A percentile compares a stretch with the other conserved stretches of the same genome.
phyloP scores from a whole-genome alignment of 37 sponge, comb jelly and placozoan genomes.

The Chondrilla cf. caribensis region DNA sequence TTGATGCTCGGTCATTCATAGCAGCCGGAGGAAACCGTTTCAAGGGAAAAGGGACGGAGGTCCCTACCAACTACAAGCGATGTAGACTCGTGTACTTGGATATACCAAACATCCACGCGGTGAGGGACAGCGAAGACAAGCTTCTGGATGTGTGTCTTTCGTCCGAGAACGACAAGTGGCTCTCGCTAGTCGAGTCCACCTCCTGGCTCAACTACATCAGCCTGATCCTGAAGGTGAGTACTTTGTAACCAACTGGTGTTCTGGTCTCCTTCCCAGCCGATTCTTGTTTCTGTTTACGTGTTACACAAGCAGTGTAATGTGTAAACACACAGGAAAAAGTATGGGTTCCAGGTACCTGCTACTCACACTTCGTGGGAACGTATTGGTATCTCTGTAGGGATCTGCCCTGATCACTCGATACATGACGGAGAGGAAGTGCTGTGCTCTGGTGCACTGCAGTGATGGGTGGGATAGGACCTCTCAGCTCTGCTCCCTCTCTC shows the following conservation, averaged over 20 bases:
- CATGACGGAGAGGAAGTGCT: conserved; percentile 62
- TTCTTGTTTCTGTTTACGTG: neutral
- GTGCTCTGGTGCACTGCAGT: conserved; percentile 92
- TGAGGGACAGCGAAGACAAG: conserved; percentile 90
- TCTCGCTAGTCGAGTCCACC: conserved; percentile 84
- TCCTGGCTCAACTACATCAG: conserved; percentile 88
- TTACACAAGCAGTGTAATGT: neutral
- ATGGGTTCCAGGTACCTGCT: no score
- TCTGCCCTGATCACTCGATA: conserved; percentile 67
- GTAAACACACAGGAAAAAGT: neutral
- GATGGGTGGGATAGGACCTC: conserved; percentile 99
- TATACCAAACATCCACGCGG: conserved; percentile 98
- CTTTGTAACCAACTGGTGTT: no score
- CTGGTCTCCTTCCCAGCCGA: no score
- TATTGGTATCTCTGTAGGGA: no score
- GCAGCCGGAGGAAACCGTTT: conserved; percentile 95
- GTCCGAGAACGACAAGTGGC: conserved; percentile 70
- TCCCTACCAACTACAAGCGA: conserved; percentile 61
- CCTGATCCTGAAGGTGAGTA: conserved; percentile 73
- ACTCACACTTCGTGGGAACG: neutral
- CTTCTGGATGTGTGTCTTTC: conserved; percentile 67
- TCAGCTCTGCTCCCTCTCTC: conserved; percentile 88
- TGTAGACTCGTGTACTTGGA: conserved; percentile 79
- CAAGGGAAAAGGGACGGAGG: conserved; percentile 96
- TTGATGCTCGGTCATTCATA: conserved; percentile 83